Conservation (phyloP, 2,797 vertebrate species). For the Limosa lapponica region DNA sequence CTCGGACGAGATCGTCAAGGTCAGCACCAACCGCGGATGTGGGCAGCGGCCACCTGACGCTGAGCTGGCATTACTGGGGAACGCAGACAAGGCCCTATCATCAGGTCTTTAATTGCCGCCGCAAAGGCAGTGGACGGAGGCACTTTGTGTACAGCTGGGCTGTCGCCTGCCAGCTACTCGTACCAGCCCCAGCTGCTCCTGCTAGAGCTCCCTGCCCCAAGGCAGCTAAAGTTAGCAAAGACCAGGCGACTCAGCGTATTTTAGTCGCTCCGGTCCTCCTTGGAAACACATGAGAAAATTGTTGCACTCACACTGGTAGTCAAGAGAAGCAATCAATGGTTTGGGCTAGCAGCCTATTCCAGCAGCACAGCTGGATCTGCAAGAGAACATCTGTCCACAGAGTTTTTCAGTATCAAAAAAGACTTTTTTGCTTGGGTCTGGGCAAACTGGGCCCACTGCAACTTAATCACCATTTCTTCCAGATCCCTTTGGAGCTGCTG, state of each 20-base stretch:
- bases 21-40: background rate
- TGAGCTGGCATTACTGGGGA: conserved; percentile 24
- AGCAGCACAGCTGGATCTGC: conserved; percentile 8
- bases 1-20: background rate
- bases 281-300: background rate
- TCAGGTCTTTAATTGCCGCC: conserved; percentile 54
- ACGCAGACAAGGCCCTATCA: background rate
- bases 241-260: background rate
- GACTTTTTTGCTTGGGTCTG: background rate
- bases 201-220: background rate
- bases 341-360: background rate
- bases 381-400: background rate
- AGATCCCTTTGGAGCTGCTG: background rate
- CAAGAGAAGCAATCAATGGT: background rate
- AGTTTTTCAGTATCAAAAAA: background rate
- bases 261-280: background rate
- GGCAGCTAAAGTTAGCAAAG: conserved; percentile 56
- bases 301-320: background rate
- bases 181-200: conserved; percentile 46
- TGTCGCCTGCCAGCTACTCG: conserved; percentile 2
- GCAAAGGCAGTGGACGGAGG: background rate
- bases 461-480: background rate
- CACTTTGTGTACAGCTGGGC: conserved; percentile 53
- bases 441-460: background rate
- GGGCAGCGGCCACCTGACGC: conserved; percentile 10